phyloP scores from a whole-genome alignment of 2,113 vertebrate species.

The Trogon surrucura region DNA sequence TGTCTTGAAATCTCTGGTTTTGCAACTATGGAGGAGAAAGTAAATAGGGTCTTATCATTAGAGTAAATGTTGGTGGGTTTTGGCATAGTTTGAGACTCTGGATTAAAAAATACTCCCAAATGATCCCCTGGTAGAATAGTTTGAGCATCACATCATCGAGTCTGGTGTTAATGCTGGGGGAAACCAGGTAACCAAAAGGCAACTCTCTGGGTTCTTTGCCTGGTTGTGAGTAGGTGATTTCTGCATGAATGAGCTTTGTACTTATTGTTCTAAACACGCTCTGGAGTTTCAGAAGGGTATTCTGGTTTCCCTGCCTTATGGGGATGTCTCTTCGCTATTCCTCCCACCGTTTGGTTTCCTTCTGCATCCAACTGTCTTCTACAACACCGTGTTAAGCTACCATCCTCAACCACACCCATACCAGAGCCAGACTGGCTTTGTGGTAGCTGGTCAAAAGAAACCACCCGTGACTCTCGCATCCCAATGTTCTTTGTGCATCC shows the following conservation, averaged over 20 bases:
- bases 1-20: background rate
- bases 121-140: background rate
- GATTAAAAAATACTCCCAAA: background rate
- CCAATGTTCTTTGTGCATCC: background rate
- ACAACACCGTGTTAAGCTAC: background rate
- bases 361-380: background rate
- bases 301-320: background rate
- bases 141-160: accelerated
- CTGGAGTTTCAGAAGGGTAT: background rate
- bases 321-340: background rate
- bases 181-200: background rate
- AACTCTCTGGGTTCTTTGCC: background rate
- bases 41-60: background rate
- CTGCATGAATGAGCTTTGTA: background rate
- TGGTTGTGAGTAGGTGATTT: background rate
- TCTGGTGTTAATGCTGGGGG: background rate
- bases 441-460: background rate
- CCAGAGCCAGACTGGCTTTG: background rate
- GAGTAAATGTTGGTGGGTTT: background rate
- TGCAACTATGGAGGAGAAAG: background rate
- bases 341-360: background rate
- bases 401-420: accelerated
- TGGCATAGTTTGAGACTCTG: background rate
- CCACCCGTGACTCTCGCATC: background rate
- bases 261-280: background rate